Evolutionary conservation across 2,888 invertebrate species (phyloP).

Genomic region (Drymonia ruficornis): DNA sequence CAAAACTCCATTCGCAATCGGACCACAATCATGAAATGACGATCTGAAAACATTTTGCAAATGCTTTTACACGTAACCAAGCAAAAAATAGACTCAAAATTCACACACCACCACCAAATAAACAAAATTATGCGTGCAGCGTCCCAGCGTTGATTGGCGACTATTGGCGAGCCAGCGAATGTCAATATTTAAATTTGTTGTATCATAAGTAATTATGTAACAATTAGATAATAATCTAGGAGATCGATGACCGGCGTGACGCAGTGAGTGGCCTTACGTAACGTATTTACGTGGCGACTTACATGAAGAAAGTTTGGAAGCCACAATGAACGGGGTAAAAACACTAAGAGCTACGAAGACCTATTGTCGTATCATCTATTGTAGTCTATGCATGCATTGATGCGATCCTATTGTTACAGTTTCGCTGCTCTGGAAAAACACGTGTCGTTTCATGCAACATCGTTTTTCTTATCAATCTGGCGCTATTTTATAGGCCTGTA

Average conservation of each 20-base stretch:
- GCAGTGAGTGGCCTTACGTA: slow-evolving; percentile 63
- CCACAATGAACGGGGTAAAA: slow-evolving; percentile 14
- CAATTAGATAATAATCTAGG: slow-evolving; percentile 70
- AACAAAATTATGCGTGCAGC: slow-evolving; percentile 22
- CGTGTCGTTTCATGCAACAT: background rate
- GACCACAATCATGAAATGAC: background rate
- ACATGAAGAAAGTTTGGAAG: slow-evolving; percentile 56
- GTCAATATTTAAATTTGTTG: slow-evolving; percentile 58
- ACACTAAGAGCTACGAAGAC: slow-evolving; percentile 22
- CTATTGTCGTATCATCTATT: slow-evolving; percentile 15
- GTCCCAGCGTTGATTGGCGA: slow-evolving; percentile 9
- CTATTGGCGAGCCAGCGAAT: slow-evolving; percentile 39
- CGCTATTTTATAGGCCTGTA: background rate
- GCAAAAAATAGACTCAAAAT: slow-evolving; percentile 21
- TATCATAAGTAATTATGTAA: slow-evolving; percentile 62
- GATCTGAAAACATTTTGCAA: background rate
- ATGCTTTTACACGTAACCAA: background rate
- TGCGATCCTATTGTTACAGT: slow-evolving; percentile 18
- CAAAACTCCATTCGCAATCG: background rate
- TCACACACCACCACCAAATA: slow-evolving; percentile 21
- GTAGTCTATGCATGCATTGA: slow-evolving; percentile 15
- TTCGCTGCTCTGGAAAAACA: slow-evolving; percentile 17
- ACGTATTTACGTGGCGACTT: slow-evolving; percentile 49
- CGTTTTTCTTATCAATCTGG: background rate
- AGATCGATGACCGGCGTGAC: slow-evolving; percentile 57